Evolutionary conservation across 2,888 invertebrate genomes (phyloP), one percentile per base, ranked within the genome.

Genomic region (Tetanocera ferruginea): DNA sequence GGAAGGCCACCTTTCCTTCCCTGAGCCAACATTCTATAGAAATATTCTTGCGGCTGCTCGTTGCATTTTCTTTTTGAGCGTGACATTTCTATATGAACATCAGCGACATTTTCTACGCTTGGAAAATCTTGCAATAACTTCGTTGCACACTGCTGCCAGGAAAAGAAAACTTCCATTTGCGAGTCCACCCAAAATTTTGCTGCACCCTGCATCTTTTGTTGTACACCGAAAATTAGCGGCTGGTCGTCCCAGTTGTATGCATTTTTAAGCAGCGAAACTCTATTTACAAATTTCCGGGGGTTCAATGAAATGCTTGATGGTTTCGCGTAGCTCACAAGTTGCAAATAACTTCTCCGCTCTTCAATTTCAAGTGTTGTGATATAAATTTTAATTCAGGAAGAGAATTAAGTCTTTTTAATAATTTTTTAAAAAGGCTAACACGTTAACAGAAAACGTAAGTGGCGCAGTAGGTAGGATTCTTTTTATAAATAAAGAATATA

Each of bases 191-290:
- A 23, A n/a, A n/a, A n/a, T n/a, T n/a, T n/a, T n/a, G n/a, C n/a
- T n/a, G n/a, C n/a, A n/a, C n/a, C n/a, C n/a, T 19, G 49, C 37
- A 70, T 25, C 37, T 78, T 78, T 28, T 75, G 70, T 25, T 78
- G 75, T 14, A 75, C 78, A 9, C 52, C 70, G 31, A 52, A 78
- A 43, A 74, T 23, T 2, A 74, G 43, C 3, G 34, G 31, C 43
- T 74, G 74, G 43, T 77, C 66, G 51, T 72, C 77, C 77, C 72
- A 76, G 19, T 25, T 31, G 34, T 77, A 77, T 5, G 73, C 72
- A 19, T 23, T 52, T 23, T 67, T 77, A 14, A 77, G 55, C 11
- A 55, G 1, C 14, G 57, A 37, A 0, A 78, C 70, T 28, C 55
- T 8, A n/a, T 49, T 71, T 55, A 76, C 14, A 60, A 78, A 78